Base-by-base conservation (phyloP, 2,888 invertebrate genomes). In the Trichacis sp. region DNA sequence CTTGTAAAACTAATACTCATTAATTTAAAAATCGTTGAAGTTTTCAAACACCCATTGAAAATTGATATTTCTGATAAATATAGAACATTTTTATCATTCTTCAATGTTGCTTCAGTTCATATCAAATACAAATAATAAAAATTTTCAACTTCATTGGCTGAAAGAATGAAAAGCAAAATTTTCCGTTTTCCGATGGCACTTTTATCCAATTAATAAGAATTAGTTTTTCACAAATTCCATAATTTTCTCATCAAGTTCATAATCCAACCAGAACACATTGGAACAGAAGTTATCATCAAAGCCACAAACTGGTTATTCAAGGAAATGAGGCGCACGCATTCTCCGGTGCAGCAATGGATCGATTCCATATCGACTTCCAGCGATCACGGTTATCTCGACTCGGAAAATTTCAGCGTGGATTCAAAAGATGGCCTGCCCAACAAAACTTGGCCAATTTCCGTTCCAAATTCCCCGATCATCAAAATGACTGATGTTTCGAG, bases 311-410 rank as follows among this genome's bases (percentile, higher is more conserved):
- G 84, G 84, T 67, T 84, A 17, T 76, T 79, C 55, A 76, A 79
- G 82, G 88, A 89, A 74, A 89, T 89, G 89, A 84, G 88, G 73
- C 88, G 89, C 58, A 88, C 89, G 55, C 89, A 90, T 69, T 89
- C 90, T 48, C 87, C 87, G 20, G 90, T 93, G 51, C 92, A 93
- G 78, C 90, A 91, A 85, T 93, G 92, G 92, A 24, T 40, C 15
- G 14, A 40, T 40, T 40, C 65, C 76, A 14, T 24, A 24, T 50
- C 72, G 33, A 47, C 66, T 3, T 67, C 57, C 5, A 66, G 24
- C 8, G 24, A 24, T 8, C 24, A 24, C 8, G 24, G 4, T 24
- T 24, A 68, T 57, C 53, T 49, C 8, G 18, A 64, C 19, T 57
- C 55, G 4, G 47, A 54, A 1, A 38, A 52, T 38, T 42, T 20